A percentile compares a stretch with the other conserved stretches of the same genome.
Evolutionary conservation across 1,140 invertebrate genomes (phyloP).

Genomic region (Drosophila mayri): DNA sequence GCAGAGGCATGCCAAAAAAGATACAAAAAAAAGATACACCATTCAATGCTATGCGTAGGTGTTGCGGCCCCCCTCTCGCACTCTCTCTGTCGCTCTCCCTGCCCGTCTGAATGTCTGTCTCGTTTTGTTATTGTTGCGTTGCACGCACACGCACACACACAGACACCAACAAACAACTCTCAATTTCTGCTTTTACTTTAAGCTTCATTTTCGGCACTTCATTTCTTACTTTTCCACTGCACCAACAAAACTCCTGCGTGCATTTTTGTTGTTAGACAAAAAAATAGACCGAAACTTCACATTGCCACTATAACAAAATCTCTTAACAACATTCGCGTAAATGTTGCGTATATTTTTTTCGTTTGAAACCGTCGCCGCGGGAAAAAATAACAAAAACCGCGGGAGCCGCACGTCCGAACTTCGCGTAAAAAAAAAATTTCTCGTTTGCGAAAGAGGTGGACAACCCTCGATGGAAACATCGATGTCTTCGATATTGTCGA

Average conservation of each 20-base stretch:
- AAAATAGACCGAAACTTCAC: constrained; percentile 7
- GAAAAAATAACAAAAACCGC: constrained; percentile 14
- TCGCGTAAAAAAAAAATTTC: not conserved
- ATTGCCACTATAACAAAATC: constrained; percentile 15
- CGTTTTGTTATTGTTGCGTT: constrained; percentile 27
- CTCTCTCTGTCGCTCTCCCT: constrained; percentile 13
- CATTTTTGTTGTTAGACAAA: constrained; percentile 1
- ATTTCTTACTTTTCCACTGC: constrained; percentile 54
- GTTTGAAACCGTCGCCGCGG: constrained; percentile 14
- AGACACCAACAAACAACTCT: constrained; percentile 67
- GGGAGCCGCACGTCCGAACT: not conserved
- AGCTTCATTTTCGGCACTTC: constrained; percentile 66
- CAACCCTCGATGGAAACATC: no score
- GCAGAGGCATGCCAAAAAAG: constrained; percentile 66
- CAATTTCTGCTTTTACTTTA: constrained; percentile 79
- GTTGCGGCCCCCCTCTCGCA: constrained; percentile 31
- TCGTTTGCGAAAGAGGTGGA: no score
- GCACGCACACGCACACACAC: constrained; percentile 18
- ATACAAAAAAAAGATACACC: constrained; percentile 24
- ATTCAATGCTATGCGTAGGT: constrained; percentile 59
- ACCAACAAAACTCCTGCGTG: constrained; percentile 12
- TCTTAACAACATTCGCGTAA: constrained; percentile 3
- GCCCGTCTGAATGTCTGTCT: not conserved
- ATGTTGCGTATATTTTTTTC: not conserved
- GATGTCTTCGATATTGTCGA: no score